These are phyloP conservation scores for Scyliorhinus canicula DNA, from an alignment of 2,797 vertebrate species.

Conservation along the genomic window DNA sequence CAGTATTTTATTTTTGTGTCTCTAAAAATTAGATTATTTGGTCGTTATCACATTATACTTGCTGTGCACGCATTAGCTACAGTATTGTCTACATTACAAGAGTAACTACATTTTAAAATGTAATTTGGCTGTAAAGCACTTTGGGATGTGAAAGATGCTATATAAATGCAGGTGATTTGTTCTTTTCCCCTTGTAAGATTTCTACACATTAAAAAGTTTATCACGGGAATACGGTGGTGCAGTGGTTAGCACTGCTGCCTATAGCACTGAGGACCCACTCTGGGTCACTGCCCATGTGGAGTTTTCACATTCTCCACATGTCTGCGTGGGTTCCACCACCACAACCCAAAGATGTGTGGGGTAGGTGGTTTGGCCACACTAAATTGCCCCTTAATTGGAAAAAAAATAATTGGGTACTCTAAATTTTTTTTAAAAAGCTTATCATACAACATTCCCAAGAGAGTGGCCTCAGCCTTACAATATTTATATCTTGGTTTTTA, in stretches of 20 bases:
- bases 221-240: too few species aligned
- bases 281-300: too few species aligned
- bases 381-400: too few species aligned
- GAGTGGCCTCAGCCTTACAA: too few species aligned
- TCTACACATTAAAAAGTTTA: neutral
- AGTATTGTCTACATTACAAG: neutral
- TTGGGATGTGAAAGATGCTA: neutral
- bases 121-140: neutral
- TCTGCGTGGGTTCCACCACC: too few species aligned
- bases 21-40: neutral
- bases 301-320: too few species aligned
- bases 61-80: neutral
- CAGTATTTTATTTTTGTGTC: neutral
- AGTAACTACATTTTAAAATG: neutral
- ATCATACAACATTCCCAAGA: neutral
- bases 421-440: too few species aligned
- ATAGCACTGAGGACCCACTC: too few species aligned
- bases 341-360: too few species aligned
- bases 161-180: neutral
- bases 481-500: neutral
- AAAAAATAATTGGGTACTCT: too few species aligned
- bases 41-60: neutral
- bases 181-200: neutral
- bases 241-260: too few species aligned
- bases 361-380: too few species aligned